Evolutionary conservation across 2,113 vertebrate species (phyloP).

Genomic region (Antidorcas marsupialis): DNA sequence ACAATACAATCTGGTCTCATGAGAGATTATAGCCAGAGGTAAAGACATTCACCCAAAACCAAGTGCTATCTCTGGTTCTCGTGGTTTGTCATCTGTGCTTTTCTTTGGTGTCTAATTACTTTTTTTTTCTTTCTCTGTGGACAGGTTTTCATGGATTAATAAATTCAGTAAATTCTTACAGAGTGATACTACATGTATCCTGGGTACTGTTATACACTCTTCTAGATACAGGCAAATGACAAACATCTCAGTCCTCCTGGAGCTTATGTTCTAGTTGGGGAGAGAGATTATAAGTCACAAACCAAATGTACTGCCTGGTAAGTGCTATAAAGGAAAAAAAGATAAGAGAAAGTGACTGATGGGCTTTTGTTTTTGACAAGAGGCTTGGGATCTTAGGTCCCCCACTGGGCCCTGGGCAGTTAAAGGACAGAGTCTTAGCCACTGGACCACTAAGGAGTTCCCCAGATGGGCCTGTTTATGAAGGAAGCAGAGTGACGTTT

Average conservation of each 20-base stretch:
- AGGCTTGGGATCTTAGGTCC: background rate
- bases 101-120: background rate
- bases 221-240: background rate
- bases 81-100: background rate
- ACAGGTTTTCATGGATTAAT: background rate
- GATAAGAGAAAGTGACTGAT: background rate
- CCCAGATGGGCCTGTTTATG: background rate
- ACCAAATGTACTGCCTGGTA: background rate
- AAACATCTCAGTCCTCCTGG: background rate
- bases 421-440: background rate
- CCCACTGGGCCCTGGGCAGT: background rate
- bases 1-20: background rate
- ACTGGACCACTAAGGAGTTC: background rate
- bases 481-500: background rate
- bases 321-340: background rate
- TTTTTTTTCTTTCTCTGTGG: background rate
- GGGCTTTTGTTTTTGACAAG: background rate
- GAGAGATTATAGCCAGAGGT: background rate
- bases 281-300: background rate
- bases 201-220: background rate
- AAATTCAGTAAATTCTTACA: background rate
- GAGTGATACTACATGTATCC: background rate
- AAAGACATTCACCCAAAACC: background rate
- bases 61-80: background rate
- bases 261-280: background rate